Percentiles rank a stretch among this genome's conserved stretches.
These are phyloP conservation scores for Drosophila mulleri DNA, from an alignment of 2,888 invertebrate species.

Conservation along the genomic window DNA sequence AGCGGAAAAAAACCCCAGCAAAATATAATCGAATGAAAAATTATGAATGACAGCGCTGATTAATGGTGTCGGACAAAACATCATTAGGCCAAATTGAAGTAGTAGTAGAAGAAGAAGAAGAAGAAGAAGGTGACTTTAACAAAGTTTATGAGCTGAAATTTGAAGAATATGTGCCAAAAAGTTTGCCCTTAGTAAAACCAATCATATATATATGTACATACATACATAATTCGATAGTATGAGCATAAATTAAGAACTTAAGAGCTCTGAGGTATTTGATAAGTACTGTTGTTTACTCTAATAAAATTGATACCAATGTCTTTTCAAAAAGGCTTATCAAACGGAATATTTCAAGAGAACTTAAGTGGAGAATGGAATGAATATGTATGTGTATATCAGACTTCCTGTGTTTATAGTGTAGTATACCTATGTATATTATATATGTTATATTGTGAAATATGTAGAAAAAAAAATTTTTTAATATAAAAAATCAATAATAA, in stretches of 20 bases:
- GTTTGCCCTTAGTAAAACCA: neutral
- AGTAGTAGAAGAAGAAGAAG: neutral
- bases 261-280: neutral
- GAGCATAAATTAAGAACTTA: neutral
- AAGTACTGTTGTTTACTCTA: neutral
- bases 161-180: neutral
- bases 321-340: neutral
- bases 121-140: slow-evolving; percentile 6
- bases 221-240: neutral
- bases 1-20: slow-evolving; percentile 3
- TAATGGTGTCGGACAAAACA: slow-evolving; percentile 60
- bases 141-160: slow-evolving; percentile 23
- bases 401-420: too few relatives aligned
- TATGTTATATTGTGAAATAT: too few relatives aligned
- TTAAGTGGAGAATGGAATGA: neutral
- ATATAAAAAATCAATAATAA: too few relatives aligned
- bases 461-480: too few relatives aligned
- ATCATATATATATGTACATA: neutral
- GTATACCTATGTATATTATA: too few relatives aligned
- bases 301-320: neutral
- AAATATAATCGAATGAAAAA: slow-evolving; percentile 28
- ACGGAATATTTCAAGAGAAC: neutral
- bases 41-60: slow-evolving; percentile 73
- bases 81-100: slow-evolving; percentile 44
- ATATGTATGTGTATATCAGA: neutral